Evolutionary conservation across 53 echinoderm and acorn worm genomes (phyloP), one percentile per base, ranked within the genome.

Genomic region (Zoroaster sp.): DNA sequence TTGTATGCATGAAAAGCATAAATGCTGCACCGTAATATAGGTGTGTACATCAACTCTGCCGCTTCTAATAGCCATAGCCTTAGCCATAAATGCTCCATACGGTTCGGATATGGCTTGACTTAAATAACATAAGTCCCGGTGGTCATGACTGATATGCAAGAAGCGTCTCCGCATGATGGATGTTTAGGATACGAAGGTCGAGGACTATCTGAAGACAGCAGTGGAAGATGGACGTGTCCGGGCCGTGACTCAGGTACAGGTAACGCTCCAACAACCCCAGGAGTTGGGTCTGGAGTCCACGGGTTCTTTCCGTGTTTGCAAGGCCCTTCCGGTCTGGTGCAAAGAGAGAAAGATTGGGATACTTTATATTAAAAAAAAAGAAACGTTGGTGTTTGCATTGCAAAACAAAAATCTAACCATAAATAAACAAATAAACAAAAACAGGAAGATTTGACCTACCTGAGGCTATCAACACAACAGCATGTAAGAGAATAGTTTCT

Each of bases 401-500:
- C 1, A 12, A n/a, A 9, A 20, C 1, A 72, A 6, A n/a, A 21
- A 23, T 53, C 20, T 53, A 20, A 53, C 53, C 20, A 20, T 18
- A 53, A 1, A 40, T 35, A 3, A 2, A 34, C 13, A 35, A 37
- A 36, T 7, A 23, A 70, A 18, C 0, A 15, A 17, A 1, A 23
- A 0, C 0, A 39, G n/a, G 37, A 2, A 72, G 10, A 10, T 21
- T 0, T 21, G 43, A 83, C 93, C 78, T 40, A 99, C 99, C 99
- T 79, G 94, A 92, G 25, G 99, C 95, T 6, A 99, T 86, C 11
- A 99, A 74, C 0, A 99, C 90, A 13, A 93, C 89, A 33, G 96
- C 94, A 39, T 95, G 95, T 80, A 99, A 87, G 63, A 99, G 91
- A 44, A 94, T 94, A 52, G 83, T 94, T 83, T 99, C 99, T 82